Base-by-base conservation (phyloP, 2,888 invertebrate species). In the Xylophagus ater region DNA sequence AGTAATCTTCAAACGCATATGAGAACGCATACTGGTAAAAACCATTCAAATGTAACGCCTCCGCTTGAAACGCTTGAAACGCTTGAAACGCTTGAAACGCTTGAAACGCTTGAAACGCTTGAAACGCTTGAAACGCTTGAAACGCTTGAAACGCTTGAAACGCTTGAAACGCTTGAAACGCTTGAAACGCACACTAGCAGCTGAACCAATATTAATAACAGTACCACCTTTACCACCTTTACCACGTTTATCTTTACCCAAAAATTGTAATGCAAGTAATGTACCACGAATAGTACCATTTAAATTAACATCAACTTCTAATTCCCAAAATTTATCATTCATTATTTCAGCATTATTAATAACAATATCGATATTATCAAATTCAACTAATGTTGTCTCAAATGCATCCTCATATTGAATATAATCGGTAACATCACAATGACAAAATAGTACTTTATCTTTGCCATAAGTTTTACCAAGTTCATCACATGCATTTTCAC, bases 271-370 rank as follows among this genome's bases (percentile, higher is more conserved):
- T 3, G 81, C 84, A 26, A 85, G 64, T 32, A 82, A 62, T 3
- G 80, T 77, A 10, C 83, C 82, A 41, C 82, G 72, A 46, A 84
- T 81, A 6, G 81, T 77, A 3, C 84, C 84, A 54, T 82, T 85
- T 61, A 84, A 68, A 64, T 85, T 85, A 13, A 82, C 78, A 52
- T 82, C 81, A 24, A 82, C 76, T 64, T 80, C 76, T 10, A 80
- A 65, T 55, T 81, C 79, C 81, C 81, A 82, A 52, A 79, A 74
- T 49, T 78, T 67, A 54, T 82, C 81, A 56, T 81, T 81, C 75
- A 81, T 76, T 26, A 82, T 76, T 4, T 83, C 84, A 8, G 84
- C 84, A 60, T 84, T 84, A 62, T 84, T 85, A 45, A 83, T 73
- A 10, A 84, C 81, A 46, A 85, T 79, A 57, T 84, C 83, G 49